phyloP scores from a whole-genome alignment of 2,113 vertebrate species.

The Telmatochromis sp. region DNA sequence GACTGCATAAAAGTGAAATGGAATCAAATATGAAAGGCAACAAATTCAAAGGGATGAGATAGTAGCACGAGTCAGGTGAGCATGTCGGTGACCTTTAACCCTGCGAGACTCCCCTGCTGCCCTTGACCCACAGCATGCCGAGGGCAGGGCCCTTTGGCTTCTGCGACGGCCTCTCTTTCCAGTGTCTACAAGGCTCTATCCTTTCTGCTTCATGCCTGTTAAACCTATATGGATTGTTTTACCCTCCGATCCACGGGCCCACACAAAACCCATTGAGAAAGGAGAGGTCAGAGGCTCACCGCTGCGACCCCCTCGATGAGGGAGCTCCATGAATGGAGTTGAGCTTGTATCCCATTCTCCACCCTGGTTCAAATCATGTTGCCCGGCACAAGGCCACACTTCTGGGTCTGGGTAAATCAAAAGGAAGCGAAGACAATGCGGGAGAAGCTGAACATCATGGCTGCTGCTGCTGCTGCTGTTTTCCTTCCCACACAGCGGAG shows the following conservation, averaged over 20 bases:
- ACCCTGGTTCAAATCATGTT: slow-evolving; percentile 25
- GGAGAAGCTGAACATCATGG: not conserved
- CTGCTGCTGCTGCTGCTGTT: not conserved
- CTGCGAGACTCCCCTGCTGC: slow-evolving; percentile 4
- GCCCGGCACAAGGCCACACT: slow-evolving; percentile 27
- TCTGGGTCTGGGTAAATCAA: slow-evolving; percentile 23
- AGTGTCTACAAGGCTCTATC: slow-evolving; percentile 23
- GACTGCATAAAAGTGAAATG: not conserved
- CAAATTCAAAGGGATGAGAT: not conserved
- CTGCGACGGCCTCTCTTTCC: slow-evolving; percentile 9
- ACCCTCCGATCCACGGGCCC: slow-evolving; percentile 26
- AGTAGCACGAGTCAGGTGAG: slow-evolving; percentile 12
- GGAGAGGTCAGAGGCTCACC: slow-evolving; percentile 47
- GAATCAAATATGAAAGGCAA: not conserved
- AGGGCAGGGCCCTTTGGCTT: slow-evolving; percentile 23
- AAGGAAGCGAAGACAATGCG: slow-evolving; percentile 23
- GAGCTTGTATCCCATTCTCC: slow-evolving; percentile 49
- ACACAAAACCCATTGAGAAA: slow-evolving; percentile 57
- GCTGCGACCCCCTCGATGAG: not conserved
- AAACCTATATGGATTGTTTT: slow-evolving; percentile 53
- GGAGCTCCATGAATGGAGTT: slow-evolving; percentile 30
- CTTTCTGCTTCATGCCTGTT: slow-evolving; percentile 54
- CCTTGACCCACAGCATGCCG: slow-evolving; percentile 19
- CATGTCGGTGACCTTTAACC: not conserved
- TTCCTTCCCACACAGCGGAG: not conserved